phyloP scores from a whole-genome alignment of 2,888 invertebrate species.

The Rhaphigaster nebulosa region DNA sequence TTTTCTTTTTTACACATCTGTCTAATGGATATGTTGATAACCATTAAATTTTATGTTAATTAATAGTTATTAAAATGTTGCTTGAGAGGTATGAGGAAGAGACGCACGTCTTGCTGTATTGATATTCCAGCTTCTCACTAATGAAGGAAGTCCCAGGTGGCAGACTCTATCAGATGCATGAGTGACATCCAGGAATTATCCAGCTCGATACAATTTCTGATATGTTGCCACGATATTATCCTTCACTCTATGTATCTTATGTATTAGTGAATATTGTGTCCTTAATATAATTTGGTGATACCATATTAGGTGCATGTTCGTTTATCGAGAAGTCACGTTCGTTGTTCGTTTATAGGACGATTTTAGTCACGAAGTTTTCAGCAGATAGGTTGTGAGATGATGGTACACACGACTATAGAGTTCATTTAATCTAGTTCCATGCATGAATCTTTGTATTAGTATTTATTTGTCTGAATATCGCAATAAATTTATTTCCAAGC shows the following conservation, averaged over 20 bases:
- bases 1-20: too few relatives aligned
- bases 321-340: too few relatives aligned
- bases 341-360: too few relatives aligned
- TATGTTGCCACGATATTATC: not conserved
- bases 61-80: not conserved
- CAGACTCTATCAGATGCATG: not conserved
- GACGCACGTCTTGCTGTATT: not conserved
- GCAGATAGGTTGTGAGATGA: too few relatives aligned
- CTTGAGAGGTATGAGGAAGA: not conserved
- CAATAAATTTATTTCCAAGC: too few relatives aligned
- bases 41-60: not conserved
- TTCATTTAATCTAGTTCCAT: too few relatives aligned
- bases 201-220: not conserved
- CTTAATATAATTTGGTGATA: not conserved
- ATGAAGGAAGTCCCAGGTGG: slow-evolving; percentile 21
- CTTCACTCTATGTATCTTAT: not conserved
- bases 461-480: too few relatives aligned
- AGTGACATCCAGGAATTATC: not conserved
- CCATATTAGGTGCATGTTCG: too few relatives aligned
- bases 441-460: too few relatives aligned
- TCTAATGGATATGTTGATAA: too few relatives aligned
- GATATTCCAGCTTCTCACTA: not conserved
- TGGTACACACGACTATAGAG: too few relatives aligned
- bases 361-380: too few relatives aligned
- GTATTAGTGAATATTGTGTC: not conserved